Evolutionary conservation across 2,797 vertebrate genomes (phyloP), one percentile per base, ranked within the genome.

Genomic region (Allobates femoralis): DNA sequence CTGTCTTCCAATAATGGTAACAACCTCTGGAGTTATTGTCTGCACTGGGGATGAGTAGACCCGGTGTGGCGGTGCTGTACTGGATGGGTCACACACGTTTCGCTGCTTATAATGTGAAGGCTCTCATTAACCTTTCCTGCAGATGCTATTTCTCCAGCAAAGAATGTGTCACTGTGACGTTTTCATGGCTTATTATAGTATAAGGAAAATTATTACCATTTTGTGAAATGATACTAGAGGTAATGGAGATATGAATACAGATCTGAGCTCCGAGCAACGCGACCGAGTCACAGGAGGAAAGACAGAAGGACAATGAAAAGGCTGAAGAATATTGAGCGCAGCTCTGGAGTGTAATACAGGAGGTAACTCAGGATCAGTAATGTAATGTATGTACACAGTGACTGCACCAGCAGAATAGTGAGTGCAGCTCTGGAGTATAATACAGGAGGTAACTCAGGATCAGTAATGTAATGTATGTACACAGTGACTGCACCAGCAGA

Each of bases 121-220:
- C 83, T 83, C 86, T 87, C 86, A 87, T 87, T 87, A 87, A 87
- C 86, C 85, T 87, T 79, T 87, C 73, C 74, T 66, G 26, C 21
- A 34, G 51, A 78, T 62, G 62, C 78, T 71, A 69, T 79, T 73
- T 62, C n/a, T 55, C 26, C n/a, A 21, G 30, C 74, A 26, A 26
- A 8, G 74, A 73, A 34, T 18, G 21, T 53, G 37, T 8, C 7
- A 28, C 26, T 2, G 67, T 21, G 66, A 51, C 73, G 41, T 69
- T 87, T 77, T 76, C 55, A 87, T 62, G 37, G 77, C 84, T 73
- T 60, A 55, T 41, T 60, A 53, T 28, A 23, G 83, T 19, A 81
- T 82, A 82, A n/a, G 32, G 28, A 26, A 82, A 82, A 82, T n/a
- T 53, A 71, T 56, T 34, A 58, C 51, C 32, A 4, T 41, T 55